These are phyloP conservation scores for Enteromius treurensis DNA, from an alignment of 2,797 vertebrate species.

Conservation along the genomic window DNA sequence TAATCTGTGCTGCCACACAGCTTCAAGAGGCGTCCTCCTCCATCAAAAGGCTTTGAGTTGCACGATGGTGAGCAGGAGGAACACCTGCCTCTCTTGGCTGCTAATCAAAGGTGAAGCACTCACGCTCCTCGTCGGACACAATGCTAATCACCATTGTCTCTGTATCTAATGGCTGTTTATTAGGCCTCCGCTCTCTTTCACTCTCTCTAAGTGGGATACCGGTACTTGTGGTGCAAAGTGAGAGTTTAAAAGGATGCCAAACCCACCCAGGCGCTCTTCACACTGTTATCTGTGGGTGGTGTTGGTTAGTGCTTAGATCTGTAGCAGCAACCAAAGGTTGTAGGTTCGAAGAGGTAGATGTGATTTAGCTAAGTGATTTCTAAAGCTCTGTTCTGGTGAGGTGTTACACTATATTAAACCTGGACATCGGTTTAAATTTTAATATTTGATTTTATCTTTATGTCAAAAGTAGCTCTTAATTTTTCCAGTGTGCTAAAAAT, in stretches of 20 bases:
- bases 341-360: not conserved
- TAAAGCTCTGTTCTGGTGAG: not conserved
- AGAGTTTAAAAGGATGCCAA: constrained; percentile 11
- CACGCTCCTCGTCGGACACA: constrained; percentile 32
- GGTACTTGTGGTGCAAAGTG: constrained; percentile 17
- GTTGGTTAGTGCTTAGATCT: not conserved
- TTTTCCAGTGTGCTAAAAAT: not conserved
- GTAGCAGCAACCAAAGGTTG: not conserved
- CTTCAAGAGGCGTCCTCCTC: constrained; percentile 55
- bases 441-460: not conserved
- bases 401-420: not conserved
- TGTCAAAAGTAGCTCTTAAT: not conserved
- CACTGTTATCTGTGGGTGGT: not conserved
- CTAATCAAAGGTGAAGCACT: constrained; percentile 54
- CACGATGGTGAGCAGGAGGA: constrained; percentile 41
- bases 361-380: too few species aligned
- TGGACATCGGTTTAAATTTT: not conserved
- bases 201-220: constrained; percentile 23
- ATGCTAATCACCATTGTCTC: constrained; percentile 39
- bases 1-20: constrained; percentile 63
- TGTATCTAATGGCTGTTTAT: constrained; percentile 52
- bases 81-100: constrained; percentile 55
- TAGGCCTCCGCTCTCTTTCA: constrained; percentile 30
- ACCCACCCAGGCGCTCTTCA: not conserved
- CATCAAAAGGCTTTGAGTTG: constrained; percentile 49